These are phyloP conservation scores for Habrosyne pyritoides DNA, from an alignment of 2,888 invertebrate species.

Conservation along the genomic window DNA sequence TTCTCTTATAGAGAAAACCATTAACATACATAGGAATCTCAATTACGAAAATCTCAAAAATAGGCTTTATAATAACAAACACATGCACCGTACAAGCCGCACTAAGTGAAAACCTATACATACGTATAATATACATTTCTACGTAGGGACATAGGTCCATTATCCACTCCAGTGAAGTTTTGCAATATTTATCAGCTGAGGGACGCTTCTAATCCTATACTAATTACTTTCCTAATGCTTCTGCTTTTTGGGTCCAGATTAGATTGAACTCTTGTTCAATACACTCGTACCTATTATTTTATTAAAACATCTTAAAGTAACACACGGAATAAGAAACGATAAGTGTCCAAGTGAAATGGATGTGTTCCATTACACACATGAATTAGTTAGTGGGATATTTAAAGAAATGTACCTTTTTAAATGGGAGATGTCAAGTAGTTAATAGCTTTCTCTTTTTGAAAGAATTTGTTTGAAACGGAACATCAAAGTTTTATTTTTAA, in stretches of 20 bases:
- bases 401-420: neutral
- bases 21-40: too few species aligned
- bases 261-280: slow-evolving; percentile 37
- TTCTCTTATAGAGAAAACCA: too few species aligned
- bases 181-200: slow-evolving; percentile 60
- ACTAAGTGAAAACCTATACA: slow-evolving; percentile 17
- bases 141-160: slow-evolving; percentile 21
- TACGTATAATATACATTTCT: slow-evolving; percentile 7
- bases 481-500: neutral
- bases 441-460: neutral
- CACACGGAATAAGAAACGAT: neutral
- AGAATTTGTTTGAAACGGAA: neutral
- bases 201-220: slow-evolving; percentile 40
- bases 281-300: slow-evolving; percentile 23
- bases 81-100: neutral
- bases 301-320: neutral
- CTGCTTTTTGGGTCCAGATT: slow-evolving; percentile 34
- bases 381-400: neutral
- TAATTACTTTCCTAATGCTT: slow-evolving; percentile 58
- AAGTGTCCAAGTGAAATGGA: slow-evolving; percentile 17
- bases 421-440: neutral
- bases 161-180: slow-evolving; percentile 39
- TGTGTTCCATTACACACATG: slow-evolving; percentile 16
- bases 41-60: neutral
- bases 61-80: neutral